phyloP scores from a whole-genome alignment of 2,888 invertebrate species.

The Luperina testacea region DNA sequence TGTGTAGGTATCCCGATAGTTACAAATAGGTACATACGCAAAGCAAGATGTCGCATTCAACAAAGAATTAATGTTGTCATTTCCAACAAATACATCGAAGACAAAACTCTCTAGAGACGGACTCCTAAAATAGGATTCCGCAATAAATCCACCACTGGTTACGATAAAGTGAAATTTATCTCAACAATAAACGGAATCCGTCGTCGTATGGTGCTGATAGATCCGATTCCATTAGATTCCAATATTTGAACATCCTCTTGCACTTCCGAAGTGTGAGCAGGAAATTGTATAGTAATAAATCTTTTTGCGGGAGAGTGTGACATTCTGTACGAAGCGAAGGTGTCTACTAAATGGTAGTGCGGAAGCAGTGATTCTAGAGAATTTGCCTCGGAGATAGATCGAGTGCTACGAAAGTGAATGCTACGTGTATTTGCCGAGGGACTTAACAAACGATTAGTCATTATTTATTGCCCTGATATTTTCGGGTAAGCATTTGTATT shows the following conservation, averaged over 20 bases:
- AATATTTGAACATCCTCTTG: conserved; percentile 69
- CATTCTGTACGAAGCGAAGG: conserved; percentile 51
- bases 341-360: conserved; percentile 58
- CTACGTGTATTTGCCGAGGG: conserved; percentile 40
- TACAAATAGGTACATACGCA: conserved; percentile 1
- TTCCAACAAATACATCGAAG: conserved; percentile 34
- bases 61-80: conserved; percentile 38
- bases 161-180: conserved; percentile 60
- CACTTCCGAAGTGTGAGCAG: conserved; percentile 58
- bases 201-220: conserved; percentile 51
- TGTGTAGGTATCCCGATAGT: neutral
- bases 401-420: conserved; percentile 42
- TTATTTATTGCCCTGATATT: conserved; percentile 50
- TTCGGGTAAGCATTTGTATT: conserved; percentile 25
- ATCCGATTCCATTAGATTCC: conserved; percentile 68
- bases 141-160: conserved; percentile 51
- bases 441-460: conserved; percentile 57
- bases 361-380: conserved; percentile 60
- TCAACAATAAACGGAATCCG: conserved; percentile 53
- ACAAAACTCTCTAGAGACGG: conserved; percentile 40
- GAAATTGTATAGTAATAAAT: conserved; percentile 65
- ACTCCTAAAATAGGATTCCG: conserved; percentile 22
- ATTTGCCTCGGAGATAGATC: conserved; percentile 64
- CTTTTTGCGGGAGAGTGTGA: conserved; percentile 49
- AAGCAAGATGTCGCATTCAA: conserved; percentile 12